Evolutionary conservation across 2,113 vertebrate genomes (phyloP), one percentile per base, ranked within the genome.

Genomic region (Cyanistes caeruleus): DNA sequence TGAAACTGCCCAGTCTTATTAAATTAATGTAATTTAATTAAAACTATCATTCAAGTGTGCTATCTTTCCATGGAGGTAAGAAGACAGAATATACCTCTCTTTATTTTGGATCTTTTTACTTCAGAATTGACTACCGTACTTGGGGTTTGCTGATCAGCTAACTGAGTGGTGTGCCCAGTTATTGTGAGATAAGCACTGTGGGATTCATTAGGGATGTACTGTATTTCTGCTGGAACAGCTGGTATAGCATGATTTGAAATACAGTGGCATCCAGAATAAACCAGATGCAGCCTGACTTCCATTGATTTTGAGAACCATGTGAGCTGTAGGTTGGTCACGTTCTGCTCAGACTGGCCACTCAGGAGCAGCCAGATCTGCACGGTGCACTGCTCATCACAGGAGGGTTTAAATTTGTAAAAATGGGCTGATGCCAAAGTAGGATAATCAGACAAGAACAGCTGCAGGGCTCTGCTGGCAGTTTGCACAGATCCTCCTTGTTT

Each of bases 11-110:
- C 62, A 87, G 69, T 84, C 55, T 92, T 81, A 92, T 76, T 90
- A 91, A 90, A 58, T 82, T 59, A 30, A 49, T 51, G 53, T 89
- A 78, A 73, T 91, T 84, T 76, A 95, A 95, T 95, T 96, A 93
- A 82, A 96, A 31, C 17, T 53, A 49, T 93, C 53, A 91, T 95
- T 95, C 64, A 95, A 81, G 59, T 53, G 3, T 62, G 5, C 13
- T 95, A 15, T 77, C 64, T 93, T 81, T 35, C 21, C 48, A n/a
- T 27, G 19, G 43, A 78, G 10, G 78, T 94, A 55, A 81, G 63
- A 84, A 84, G 48, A 56, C 4, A 1, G 53, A 94, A 67, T 28
- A 14, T 44, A 41, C 9, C 3, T 55, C 13, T 60, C 12, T 11
- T n/a, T 15, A 15, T 31, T 53, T 23, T 10, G 1, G 6, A 15